Evolutionary conservation across 1,140 invertebrate genomes (phyloP).

Genomic region (Agraylea sexmaculata): DNA sequence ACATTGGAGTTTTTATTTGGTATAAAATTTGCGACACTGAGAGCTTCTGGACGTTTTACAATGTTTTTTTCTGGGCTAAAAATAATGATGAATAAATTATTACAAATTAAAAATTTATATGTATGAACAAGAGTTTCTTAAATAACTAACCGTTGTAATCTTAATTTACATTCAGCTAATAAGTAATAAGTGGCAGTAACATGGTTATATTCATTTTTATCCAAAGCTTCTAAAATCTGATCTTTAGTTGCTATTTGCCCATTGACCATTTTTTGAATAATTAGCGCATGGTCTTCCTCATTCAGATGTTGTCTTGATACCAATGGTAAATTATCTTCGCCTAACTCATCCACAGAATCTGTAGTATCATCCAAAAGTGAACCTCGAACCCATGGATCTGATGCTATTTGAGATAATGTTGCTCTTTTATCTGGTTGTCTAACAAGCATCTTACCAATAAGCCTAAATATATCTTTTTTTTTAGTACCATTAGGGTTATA

Average conservation of each 20-base stretch:
- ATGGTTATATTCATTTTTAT: slow-evolving; percentile 95
- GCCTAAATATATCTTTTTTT: slow-evolving; percentile 35
- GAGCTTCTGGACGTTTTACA: slow-evolving; percentile 27
- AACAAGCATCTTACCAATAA: slow-evolving; percentile 87
- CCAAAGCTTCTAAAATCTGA: slow-evolving; percentile 81
- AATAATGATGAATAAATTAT: slow-evolving; percentile 1
- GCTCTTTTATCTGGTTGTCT: slow-evolving; percentile 84
- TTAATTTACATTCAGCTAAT: slow-evolving; percentile 83
- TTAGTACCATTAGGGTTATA: neutral
- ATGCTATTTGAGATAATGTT: slow-evolving; percentile 76
- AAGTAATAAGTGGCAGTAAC: slow-evolving; percentile 98
- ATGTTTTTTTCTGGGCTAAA: slow-evolving; percentile 15
- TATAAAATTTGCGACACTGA: slow-evolving; percentile 21
- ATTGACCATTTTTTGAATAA: slow-evolving; percentile 93
- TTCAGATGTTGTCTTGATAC: slow-evolving; percentile 72
- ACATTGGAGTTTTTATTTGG: neutral
- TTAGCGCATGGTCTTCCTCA: slow-evolving; percentile 85
- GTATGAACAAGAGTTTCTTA: slow-evolving; percentile 30
- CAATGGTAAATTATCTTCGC: slow-evolving; percentile 55
- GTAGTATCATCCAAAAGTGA: slow-evolving; percentile 34
- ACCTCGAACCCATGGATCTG: slow-evolving; percentile 91
- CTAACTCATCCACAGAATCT: slow-evolving; percentile 18
- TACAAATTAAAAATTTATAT: slow-evolving; percentile 4
- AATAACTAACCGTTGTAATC: slow-evolving; percentile 48
- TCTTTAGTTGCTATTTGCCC: slow-evolving; percentile 89